Conservation (phyloP, 1,140 invertebrate species). For the Archegozetes longisetosus region DNA sequence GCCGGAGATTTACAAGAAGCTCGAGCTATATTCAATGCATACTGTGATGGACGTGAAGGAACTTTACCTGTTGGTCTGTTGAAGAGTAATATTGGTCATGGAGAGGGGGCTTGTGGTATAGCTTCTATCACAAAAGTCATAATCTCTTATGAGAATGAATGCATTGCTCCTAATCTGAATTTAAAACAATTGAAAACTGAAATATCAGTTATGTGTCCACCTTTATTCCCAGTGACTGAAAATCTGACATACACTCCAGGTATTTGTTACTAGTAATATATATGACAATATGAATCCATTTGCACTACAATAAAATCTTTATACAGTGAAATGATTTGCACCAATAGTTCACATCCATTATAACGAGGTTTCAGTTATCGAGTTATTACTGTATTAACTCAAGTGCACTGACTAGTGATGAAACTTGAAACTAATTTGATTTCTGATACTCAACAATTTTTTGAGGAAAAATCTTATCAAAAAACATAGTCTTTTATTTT, state of each 20-base stretch:
- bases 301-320: conserved; percentile 40
- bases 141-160: conserved; percentile 67
- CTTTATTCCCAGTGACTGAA: conserved; percentile 44
- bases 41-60: conserved; percentile 48
- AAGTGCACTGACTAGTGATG: too few species aligned
- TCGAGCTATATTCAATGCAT: conserved; percentile 75
- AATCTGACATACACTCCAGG: conserved; percentile 9
- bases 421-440: too few species aligned
- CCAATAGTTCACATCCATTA: conserved; percentile 93
- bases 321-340: conserved; percentile 91
- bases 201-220: conserved; percentile 71
- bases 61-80: conserved; percentile 83
- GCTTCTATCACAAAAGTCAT: conserved; percentile 73
- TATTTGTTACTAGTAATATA: conserved; percentile 42
- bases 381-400: too few species aligned
- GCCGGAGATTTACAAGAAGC: conserved; percentile 89
- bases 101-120: conserved; percentile 74
- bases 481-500: too few species aligned
- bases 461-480: too few species aligned
- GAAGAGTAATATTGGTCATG: conserved; percentile 96
- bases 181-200: conserved; percentile 68
- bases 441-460: too few species aligned
- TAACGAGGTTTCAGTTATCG: too few species aligned
- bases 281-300: conserved; percentile 29
- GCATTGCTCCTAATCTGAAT: conserved; percentile 82